phyloP scores from a whole-genome alignment of 2,888 invertebrate species.

The Theretra japonica region DNA sequence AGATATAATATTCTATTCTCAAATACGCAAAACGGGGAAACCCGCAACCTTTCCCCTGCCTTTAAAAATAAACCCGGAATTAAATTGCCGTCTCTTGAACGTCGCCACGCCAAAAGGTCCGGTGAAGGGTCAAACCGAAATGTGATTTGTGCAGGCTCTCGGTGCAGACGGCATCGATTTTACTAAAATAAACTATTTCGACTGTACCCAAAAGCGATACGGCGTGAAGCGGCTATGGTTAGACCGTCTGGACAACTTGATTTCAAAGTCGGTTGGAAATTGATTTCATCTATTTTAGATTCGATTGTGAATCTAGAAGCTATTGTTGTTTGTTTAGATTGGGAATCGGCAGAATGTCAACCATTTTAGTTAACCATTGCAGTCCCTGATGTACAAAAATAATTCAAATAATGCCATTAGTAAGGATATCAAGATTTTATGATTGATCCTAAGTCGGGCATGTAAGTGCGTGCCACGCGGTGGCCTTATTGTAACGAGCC shows the following conservation, averaged over 20 bases:
- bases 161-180: neutral
- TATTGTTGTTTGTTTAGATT: too few species aligned
- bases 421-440: too few species aligned
- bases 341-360: too few species aligned
- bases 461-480: too few species aligned
- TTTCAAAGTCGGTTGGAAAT: too few species aligned
- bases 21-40: neutral
- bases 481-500: too few species aligned
- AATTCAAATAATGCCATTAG: too few species aligned
- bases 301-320: too few species aligned
- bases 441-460: too few species aligned
- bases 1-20: neutral
- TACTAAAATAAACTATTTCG: neutral
- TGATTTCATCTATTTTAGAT: too few species aligned
- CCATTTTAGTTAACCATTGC: too few species aligned
- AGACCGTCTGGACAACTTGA: neutral
- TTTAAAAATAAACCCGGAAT: neutral
- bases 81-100: neutral
- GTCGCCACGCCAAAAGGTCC: neutral
- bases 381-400: too few species aligned
- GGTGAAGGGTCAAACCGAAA: neutral
- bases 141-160: neutral
- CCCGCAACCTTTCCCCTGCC: neutral
- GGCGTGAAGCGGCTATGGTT: neutral
- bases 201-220: neutral